phyloP scores from a whole-genome alignment of 2,888 invertebrate species.

The Eumerus sabulonum region DNA sequence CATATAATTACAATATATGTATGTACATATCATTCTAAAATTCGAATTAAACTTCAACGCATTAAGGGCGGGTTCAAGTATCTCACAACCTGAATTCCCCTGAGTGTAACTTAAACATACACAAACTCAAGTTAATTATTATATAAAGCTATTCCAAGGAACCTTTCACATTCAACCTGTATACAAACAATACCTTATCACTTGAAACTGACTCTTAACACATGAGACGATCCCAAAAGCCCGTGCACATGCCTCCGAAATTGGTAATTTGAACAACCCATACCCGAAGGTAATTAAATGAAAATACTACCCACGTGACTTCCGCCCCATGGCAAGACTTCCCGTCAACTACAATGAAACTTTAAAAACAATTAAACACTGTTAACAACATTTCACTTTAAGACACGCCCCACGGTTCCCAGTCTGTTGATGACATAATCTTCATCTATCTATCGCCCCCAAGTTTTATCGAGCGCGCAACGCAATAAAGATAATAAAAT shows the following conservation, averaged over 20 bases:
- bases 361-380: slow-evolving; percentile 63
- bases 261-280: slow-evolving; percentile 18
- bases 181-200: slow-evolving; percentile 9
- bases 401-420: background rate
- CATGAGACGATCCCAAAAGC: slow-evolving; percentile 3
- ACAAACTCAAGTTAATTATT: too few species aligned
- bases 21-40: too few species aligned
- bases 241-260: background rate
- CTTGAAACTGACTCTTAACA: slow-evolving; percentile 26
- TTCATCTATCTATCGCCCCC: slow-evolving; percentile 17
- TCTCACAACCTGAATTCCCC: too few species aligned
- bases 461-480: slow-evolving; percentile 21
- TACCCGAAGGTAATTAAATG: slow-evolving; percentile 31
- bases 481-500: slow-evolving; percentile 47
- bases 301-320: slow-evolving; percentile 31
- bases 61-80: too few species aligned
- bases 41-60: too few species aligned
- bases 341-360: slow-evolving; percentile 52
- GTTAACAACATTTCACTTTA: slow-evolving; percentile 45
- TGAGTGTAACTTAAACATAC: too few species aligned
- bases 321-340: slow-evolving; percentile 12
- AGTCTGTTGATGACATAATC: slow-evolving; percentile 39
- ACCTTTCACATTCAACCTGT: slow-evolving; percentile 5
- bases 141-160: slow-evolving; percentile 3
- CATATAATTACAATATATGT: too few species aligned